Conservation (phyloP, 2,888 invertebrate genomes). For the Liopterus haemorrhoidalis region DNA sequence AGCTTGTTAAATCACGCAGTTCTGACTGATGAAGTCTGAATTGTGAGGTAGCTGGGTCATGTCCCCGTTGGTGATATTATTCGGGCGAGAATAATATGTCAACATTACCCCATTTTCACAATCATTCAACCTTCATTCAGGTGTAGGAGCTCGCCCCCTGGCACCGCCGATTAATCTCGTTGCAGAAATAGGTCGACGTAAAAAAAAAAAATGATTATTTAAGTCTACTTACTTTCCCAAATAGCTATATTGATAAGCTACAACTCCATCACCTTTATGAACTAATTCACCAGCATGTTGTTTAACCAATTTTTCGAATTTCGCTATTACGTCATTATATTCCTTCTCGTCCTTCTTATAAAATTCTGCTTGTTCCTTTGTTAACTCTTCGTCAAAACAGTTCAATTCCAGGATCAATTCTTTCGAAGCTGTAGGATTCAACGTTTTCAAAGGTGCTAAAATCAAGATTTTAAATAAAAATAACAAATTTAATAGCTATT, state of each 20-base stretch:
- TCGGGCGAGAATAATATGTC: too few relatives aligned
- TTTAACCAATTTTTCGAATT: conserved; percentile 54
- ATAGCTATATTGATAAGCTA: conserved; percentile 53
- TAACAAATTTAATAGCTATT: conserved; percentile 2
- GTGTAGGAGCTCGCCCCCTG: too few relatives aligned
- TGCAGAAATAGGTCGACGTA: conserved; percentile 24
- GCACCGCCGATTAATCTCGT: conserved; percentile 48
- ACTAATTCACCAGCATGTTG: conserved; percentile 58
- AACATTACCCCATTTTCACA: too few relatives aligned
- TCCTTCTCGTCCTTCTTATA: conserved; percentile 61
- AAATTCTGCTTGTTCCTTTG: conserved; percentile 58
- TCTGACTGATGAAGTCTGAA: too few relatives aligned
- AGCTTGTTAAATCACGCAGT: too few relatives aligned
- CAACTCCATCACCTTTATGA: conserved; percentile 60
- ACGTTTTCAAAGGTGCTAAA: background rate
- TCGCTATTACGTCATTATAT: conserved; percentile 58
- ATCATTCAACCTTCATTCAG: too few relatives aligned
- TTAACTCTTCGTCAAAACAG: conserved; percentile 66
- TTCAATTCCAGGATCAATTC: conserved; percentile 48
- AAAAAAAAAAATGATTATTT: conserved; percentile 14
- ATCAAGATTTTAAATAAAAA: background rate
- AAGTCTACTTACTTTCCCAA: conserved; percentile 50
- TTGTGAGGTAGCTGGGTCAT: too few relatives aligned
- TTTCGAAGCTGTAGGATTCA: conserved; percentile 5
- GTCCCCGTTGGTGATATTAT: conserved; percentile 20